These are phyloP conservation scores for Hydrolagus affinis DNA, from an alignment of 2,113 vertebrate species.

Conservation along the genomic window DNA sequence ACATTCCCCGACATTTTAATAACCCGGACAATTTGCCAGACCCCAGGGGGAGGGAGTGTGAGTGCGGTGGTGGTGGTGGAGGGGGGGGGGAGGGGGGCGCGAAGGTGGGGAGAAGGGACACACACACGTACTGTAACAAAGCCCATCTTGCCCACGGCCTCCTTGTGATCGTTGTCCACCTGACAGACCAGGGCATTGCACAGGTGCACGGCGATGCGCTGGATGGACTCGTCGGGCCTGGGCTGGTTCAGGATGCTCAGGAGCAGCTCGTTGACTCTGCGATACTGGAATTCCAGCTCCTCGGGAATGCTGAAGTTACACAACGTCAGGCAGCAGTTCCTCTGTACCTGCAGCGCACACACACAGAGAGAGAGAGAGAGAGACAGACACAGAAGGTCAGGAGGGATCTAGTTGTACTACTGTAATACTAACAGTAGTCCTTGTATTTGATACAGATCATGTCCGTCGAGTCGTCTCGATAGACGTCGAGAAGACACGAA, in stretches of 20 bases:
- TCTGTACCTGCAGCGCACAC: slow-evolving; percentile 69
- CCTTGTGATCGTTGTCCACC: slow-evolving; percentile 97
- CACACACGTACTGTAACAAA: slow-evolving; percentile 78
- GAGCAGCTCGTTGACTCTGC: slow-evolving; percentile 82
- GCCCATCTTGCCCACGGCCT: slow-evolving; percentile 96
- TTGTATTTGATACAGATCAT: no score
- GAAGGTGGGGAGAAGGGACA: no score
- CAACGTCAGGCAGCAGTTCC: slow-evolving; percentile 91
- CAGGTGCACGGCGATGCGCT: slow-evolving; percentile 91
- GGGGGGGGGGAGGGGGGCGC: background rate
- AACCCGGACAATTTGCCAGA: background rate
- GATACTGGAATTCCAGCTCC: slow-evolving; percentile 95
- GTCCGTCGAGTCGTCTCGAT: no score
- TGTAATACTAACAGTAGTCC: no score
- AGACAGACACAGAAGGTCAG: no score
- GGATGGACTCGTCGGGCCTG: slow-evolving; percentile 92
- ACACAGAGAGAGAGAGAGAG: background rate
- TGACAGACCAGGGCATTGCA: slow-evolving; percentile 95
- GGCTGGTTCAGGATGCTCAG: slow-evolving; percentile 85
- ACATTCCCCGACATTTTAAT: background rate
- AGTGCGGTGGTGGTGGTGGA: background rate
- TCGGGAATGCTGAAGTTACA: slow-evolving; percentile 98
- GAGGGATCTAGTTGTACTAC: no score
- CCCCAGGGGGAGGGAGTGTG: background rate
- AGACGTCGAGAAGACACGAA: no score